Evolutionary conservation across 2,888 invertebrate genomes (phyloP).

Genomic region (Himalopsyche japonica): DNA sequence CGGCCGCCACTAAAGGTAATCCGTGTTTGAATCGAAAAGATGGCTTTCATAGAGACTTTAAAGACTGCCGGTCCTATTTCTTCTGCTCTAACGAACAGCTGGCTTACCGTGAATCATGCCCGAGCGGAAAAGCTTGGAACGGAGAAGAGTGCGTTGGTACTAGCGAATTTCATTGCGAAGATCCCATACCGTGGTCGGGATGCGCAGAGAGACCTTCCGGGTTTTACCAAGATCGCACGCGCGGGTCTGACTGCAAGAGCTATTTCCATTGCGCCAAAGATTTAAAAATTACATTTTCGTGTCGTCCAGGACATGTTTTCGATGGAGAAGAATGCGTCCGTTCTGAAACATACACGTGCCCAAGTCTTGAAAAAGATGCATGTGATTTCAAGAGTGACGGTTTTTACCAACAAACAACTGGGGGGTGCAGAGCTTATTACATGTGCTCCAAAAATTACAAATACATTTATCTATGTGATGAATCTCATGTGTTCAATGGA

Average conservation of each 20-base stretch:
- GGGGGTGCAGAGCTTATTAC: slow-evolving; percentile 64
- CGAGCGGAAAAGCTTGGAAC: slow-evolving; percentile 55
- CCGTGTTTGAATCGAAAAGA: slow-evolving; percentile 56
- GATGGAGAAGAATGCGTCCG: slow-evolving; percentile 55
- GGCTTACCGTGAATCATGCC: slow-evolving; percentile 55
- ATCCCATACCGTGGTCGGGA: slow-evolving; percentile 50
- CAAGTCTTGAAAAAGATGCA: slow-evolving; percentile 56
- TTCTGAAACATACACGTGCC: slow-evolving; percentile 51
- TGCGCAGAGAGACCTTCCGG: slow-evolving; percentile 60
- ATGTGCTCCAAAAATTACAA: slow-evolving; percentile 61
- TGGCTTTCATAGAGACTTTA: slow-evolving; percentile 55
- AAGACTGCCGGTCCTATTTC: slow-evolving; percentile 57
- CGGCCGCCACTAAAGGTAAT: slow-evolving; percentile 52
- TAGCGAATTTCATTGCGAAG: slow-evolving; percentile 53
- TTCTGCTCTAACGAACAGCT: slow-evolving; percentile 57
- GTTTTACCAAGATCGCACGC: slow-evolving; percentile 55
- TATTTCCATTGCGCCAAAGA: slow-evolving; percentile 58
- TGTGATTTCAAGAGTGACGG: slow-evolving; percentile 61
- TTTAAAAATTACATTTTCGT: slow-evolving; percentile 51
- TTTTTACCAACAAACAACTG: slow-evolving; percentile 56
- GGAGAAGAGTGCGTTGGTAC: slow-evolving; percentile 54
- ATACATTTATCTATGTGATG: slow-evolving; percentile 62
- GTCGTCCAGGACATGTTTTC: slow-evolving; percentile 52
- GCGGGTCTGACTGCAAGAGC: slow-evolving; percentile 56
- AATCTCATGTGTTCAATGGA: slow-evolving; percentile 60